Evolutionary conservation across 2,797 vertebrate species (phyloP).

Genomic region (Amblyraja radiata): DNA sequence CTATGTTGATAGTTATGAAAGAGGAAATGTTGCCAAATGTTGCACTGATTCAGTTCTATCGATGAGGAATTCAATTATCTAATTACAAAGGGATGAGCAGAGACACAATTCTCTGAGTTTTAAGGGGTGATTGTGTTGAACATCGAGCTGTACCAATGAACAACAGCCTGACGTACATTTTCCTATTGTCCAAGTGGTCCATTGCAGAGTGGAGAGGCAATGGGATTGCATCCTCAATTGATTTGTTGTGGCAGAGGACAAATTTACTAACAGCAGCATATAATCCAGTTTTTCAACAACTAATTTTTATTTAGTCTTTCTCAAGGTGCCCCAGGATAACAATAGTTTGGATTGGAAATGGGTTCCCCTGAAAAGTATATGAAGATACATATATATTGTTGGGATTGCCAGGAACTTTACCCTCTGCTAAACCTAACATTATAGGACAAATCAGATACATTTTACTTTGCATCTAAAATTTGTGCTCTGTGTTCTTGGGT

Average conservation of each 20-base stretch:
- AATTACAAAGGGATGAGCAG: too few relatives aligned
- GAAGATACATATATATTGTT: neutral
- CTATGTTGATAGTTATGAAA: too few relatives aligned
- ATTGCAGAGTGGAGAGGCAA: neutral
- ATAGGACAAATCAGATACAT: neutral
- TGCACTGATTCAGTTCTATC: too few relatives aligned
- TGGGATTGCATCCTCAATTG: too few relatives aligned
- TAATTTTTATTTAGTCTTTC: neutral
- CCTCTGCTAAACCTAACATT: neutral
- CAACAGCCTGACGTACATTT: too few relatives aligned
- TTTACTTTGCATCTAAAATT: neutral
- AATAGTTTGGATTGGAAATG: neutral
- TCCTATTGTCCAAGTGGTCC: too few relatives aligned
- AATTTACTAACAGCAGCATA: constrained; percentile 17
- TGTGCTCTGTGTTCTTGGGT: too few relatives aligned
- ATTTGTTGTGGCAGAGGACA: neutral
- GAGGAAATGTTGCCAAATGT: too few relatives aligned
- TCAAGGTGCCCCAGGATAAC: neutral
- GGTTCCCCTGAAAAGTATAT: neutral
- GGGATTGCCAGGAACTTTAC: neutral
- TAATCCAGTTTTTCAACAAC: neutral
- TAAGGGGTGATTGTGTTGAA: too few relatives aligned
- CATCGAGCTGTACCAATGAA: too few relatives aligned
- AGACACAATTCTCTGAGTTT: too few relatives aligned
- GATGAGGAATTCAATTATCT: too few relatives aligned